Evolutionary conservation across 2,113 vertebrate genomes (phyloP).

Genomic region (Phyllopteryx taeniolatus): DNA sequence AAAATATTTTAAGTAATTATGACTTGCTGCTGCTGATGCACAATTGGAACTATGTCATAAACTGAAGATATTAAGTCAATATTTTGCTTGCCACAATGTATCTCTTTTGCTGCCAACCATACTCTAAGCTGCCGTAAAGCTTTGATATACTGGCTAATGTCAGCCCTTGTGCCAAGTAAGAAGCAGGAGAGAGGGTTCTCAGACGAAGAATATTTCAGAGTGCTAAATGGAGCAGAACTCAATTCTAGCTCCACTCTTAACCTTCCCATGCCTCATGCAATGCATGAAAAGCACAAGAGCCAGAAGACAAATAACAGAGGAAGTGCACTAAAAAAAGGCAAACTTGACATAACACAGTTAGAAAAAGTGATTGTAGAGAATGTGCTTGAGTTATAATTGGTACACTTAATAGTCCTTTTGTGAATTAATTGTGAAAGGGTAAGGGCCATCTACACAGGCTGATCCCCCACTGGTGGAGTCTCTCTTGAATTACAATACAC

Average conservation of each 20-base stretch:
- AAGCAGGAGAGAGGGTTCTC: slow-evolving; percentile 62
- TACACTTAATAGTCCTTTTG: neutral
- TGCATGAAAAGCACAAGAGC: slow-evolving; percentile 66
- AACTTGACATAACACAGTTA: slow-evolving; percentile 29
- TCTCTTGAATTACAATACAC: neutral
- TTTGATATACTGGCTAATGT: neutral
- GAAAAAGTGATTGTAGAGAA: neutral
- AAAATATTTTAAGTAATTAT: too few species aligned
- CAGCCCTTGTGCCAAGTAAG: slow-evolving; percentile 30
- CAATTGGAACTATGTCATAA: neutral
- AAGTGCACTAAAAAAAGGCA: slow-evolving; percentile 30
- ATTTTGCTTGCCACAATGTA: neutral
- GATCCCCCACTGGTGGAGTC: neutral
- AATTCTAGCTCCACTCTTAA: slow-evolving; percentile 70
- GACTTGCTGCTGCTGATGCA: too few species aligned
- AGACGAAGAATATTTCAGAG: slow-evolving; percentile 68
- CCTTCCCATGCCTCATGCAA: slow-evolving; percentile 65
- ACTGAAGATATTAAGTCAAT: neutral
- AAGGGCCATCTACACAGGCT: slow-evolving; percentile 1
- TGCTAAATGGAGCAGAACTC: slow-evolving; percentile 76
- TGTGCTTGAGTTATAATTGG: neutral
- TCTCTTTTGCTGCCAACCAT: neutral
- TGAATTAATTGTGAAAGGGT: slow-evolving; percentile 10
- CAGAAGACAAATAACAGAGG: slow-evolving; percentile 59
- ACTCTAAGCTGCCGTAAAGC: neutral